Conservation (phyloP, 2,888 invertebrate genomes). For the Calameuta idolon region DNA sequence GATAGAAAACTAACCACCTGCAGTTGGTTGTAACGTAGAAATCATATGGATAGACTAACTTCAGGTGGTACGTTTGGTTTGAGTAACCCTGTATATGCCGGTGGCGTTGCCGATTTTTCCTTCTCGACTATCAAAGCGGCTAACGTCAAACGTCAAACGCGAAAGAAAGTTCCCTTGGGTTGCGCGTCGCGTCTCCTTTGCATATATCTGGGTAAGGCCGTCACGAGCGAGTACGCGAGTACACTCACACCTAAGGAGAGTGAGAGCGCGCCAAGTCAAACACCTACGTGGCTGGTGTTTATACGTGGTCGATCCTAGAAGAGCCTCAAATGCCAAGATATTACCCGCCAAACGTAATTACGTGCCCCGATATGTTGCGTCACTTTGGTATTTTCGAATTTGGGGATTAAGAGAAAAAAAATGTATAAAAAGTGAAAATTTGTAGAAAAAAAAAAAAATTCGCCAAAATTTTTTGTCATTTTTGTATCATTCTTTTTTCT, state of each 20-base stretch:
- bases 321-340: slow-evolving; percentile 26
- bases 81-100: not conserved
- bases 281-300: not conserved
- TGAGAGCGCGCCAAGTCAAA: not conserved
- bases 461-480: not conserved
- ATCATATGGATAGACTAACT: too few species aligned
- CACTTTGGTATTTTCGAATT: not conserved
- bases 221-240: not conserved
- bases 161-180: not conserved
- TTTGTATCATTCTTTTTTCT: not conserved
- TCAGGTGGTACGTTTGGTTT: too few species aligned
- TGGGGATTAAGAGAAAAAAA: not conserved
- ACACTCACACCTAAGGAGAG: not conserved
- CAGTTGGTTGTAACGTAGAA: too few species aligned
- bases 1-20: too few species aligned
- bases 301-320: not conserved
- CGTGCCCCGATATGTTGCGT: slow-evolving; percentile 8
- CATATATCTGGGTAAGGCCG: not conserved
- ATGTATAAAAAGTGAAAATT: not conserved
- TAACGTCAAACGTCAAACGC: not conserved
- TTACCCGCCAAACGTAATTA: slow-evolving; percentile 30
- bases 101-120: not conserved
- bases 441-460: too few species aligned
- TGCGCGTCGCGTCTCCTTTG: not conserved
- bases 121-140: not conserved